These are phyloP conservation scores for Bergia sp. DNA, from an alignment of 92 coral and sea anemone genomes.

Conservation along the genomic window DNA sequence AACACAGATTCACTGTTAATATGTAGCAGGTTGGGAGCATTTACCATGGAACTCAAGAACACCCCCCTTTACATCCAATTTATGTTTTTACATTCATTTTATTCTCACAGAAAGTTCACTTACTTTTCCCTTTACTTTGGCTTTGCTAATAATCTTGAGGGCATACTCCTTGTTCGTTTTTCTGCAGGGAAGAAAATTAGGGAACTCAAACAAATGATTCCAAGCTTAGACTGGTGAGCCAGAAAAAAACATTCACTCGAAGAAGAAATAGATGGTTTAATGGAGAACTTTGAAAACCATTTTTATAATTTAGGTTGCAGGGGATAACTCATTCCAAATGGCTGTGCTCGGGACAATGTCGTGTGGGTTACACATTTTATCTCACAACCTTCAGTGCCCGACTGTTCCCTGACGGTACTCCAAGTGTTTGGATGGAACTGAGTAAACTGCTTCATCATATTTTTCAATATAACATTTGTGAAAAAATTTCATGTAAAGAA, in stretches of 20 bases:
- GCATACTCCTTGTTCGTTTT: constrained; percentile 96
- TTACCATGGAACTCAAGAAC: neutral
- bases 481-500: neutral
- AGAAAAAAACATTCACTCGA: neutral
- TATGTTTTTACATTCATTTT: no score
- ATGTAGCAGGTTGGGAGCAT: neutral
- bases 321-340: neutral
- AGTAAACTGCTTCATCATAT: no score
- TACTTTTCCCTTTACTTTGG: constrained; percentile 98
- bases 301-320: no score
- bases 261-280: neutral
- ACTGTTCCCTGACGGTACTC: neutral
- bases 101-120: neutral
- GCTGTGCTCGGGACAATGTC: neutral
- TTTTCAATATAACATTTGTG: no score
- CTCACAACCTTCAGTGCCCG: neutral
- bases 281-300: neutral
- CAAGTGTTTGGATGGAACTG: neutral
- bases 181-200: constrained; percentile 45
- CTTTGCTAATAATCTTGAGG: constrained; percentile 89
- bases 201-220: neutral
- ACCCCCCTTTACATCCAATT: no score
- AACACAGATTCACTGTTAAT: neutral
- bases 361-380: no score
- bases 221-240: neutral